Base-by-base conservation (phyloP, 1,140 invertebrate genomes). In the Phthorimaea operculella region DNA sequence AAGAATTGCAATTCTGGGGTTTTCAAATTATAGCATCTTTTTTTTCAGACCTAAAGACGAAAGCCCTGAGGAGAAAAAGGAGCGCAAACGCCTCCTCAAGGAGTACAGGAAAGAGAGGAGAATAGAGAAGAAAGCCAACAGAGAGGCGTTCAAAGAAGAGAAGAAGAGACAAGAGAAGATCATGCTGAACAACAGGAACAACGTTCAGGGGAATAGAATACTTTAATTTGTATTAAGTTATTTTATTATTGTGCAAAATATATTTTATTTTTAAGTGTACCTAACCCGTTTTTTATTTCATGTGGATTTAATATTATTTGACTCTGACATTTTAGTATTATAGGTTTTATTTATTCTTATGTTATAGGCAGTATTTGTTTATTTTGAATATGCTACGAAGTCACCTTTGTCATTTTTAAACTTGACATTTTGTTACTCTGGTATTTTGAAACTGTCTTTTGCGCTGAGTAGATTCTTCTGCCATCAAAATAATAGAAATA, bases 41-140 rank as follows among this genome's bases (percentile, higher is more conserved):
- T 28, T 39, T 72, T 71, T 33, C 57, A 88, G 96, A 64, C 90
- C 91, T 0, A 93, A 93, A 80, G 88, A 92, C 64, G 97, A 99
- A 88, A 92, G 90, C 0, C 70, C 90, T 0, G 94, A 96, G 63
- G 94, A 98, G 64, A 92, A 91, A 72, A 91, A 86, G 65, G 88
- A 91, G 63, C 87, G 96, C 44, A 98, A 98, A 81, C 88, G 90
- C 34, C 86, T 91, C 11, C 79, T 98, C 0, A 97, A 94, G 82
- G 91, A 95, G 61, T 94, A 93, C 71, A 90, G 94, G 83, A 90
- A 87, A 76, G 93, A 95, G 72, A 89, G 96, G 68, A 88, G 96
- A 76, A 72, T 91, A 55, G 96, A 98, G 74, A 93, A 93, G 79
- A 98, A 98, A 76, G 88, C 90, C 0, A 98, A 97, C 73, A 90